These are phyloP conservation scores for Taurulus bubalis DNA, from an alignment of 2,113 vertebrate species.

Conservation along the genomic window DNA sequence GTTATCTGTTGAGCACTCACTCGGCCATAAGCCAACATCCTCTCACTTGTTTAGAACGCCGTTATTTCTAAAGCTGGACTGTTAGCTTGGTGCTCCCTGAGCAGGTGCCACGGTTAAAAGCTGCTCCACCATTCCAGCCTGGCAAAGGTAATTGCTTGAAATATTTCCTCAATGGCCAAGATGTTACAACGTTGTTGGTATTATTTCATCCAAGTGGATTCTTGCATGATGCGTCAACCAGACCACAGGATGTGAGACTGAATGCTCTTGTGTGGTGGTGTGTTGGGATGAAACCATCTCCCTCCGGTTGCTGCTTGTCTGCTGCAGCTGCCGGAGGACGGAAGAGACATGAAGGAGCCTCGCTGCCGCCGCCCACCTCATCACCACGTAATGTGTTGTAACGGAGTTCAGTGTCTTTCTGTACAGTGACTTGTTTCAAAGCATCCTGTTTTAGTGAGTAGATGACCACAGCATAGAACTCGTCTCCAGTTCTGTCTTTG, in stretches of 20 bases:
- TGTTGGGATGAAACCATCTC: not conserved
- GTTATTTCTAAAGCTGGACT: no score
- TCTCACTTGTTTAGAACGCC: no score
- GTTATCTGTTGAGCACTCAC: not conserved
- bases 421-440: slow-evolving; percentile 66
- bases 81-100: no score
- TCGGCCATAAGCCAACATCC: no score
- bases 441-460: slow-evolving; percentile 73
- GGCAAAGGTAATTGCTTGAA: not conserved
- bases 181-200: no score
- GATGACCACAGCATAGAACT: slow-evolving; percentile 73
- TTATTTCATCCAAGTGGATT: not conserved
- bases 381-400: slow-evolving; percentile 59
- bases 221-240: not conserved
- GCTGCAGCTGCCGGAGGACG: slow-evolving; percentile 16
- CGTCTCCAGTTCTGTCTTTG: slow-evolving; percentile 76
- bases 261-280: not conserved
- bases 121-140: not conserved
- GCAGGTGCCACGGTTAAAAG: no score
- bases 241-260: not conserved
- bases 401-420: slow-evolving; percentile 60
- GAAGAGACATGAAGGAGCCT: not conserved
- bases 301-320: not conserved
- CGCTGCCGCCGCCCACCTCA: slow-evolving; percentile 23
- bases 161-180: not conserved